Percentiles rank a stretch among this genome's conserved stretches.
phyloP scores from a whole-genome alignment of 2,113 vertebrate genomes.

The Apeltes quadracus region DNA sequence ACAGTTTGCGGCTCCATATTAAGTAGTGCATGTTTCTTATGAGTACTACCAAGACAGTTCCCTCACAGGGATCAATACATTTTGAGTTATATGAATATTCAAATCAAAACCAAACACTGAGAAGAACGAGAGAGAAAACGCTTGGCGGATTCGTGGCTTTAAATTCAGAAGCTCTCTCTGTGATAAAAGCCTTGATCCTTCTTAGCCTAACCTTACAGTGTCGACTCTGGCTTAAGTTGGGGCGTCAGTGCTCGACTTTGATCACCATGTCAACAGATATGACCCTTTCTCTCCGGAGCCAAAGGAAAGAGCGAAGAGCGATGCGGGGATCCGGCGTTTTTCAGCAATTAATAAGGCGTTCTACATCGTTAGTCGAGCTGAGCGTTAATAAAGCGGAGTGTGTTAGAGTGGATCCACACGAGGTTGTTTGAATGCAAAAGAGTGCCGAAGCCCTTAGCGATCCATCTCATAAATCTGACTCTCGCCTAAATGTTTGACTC shows the following conservation, averaged over 20 bases:
- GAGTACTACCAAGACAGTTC: conserved; percentile 20
- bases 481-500: conserved; percentile 65
- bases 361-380: conserved; percentile 58
- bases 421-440: conserved; percentile 74
- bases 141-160: conserved; percentile 16
- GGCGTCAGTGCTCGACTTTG: conserved; percentile 51
- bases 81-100: conserved; percentile 64
- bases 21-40: not conserved
- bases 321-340: conserved; percentile 26
- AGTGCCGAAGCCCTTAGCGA: conserved; percentile 49
- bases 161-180: conserved; percentile 43
- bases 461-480: conserved; percentile 59
- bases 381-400: conserved; percentile 52
- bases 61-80: conserved; percentile 60
- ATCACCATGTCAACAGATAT: conserved; percentile 52
- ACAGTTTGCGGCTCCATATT: not conserved
- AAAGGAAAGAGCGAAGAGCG: conserved; percentile 22
- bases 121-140: conserved; percentile 24
- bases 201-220: conserved; percentile 34
- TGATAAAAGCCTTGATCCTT: conserved; percentile 52
- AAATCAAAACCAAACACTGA: conserved; percentile 56
- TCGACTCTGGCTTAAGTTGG: conserved; percentile 33
- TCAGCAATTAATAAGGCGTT: conserved; percentile 61
- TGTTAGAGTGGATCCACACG: conserved; percentile 29
- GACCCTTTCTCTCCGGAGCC: conserved; percentile 8